Conservation (phyloP, 2,888 invertebrate species). For the Deroplatys truncata region DNA sequence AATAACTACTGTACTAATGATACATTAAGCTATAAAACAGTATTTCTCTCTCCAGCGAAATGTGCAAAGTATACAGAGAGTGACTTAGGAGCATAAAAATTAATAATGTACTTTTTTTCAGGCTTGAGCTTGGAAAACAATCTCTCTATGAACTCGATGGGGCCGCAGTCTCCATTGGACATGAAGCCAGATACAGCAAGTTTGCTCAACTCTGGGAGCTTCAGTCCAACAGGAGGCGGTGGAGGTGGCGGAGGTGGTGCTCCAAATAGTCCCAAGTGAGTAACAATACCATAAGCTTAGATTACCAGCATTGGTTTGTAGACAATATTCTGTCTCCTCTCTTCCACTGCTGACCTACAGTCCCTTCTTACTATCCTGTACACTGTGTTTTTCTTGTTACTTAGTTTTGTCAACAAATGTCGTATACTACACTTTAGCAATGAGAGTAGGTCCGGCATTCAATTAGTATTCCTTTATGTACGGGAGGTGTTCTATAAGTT, state of each 20-base stretch:
- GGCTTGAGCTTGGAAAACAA: slow-evolving; percentile 69
- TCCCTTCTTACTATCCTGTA: too few relatives aligned
- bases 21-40: too few relatives aligned
- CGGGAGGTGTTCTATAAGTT: too few relatives aligned
- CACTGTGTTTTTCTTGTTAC: too few relatives aligned
- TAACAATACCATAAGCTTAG: slow-evolving; percentile 36
- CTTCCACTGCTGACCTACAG: too few relatives aligned
- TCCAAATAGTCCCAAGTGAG: slow-evolving; percentile 57
- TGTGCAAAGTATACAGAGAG: neutral
- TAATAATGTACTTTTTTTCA: slow-evolving; percentile 41
- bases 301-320: neutral
- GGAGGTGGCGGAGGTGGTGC: slow-evolving; percentile 39
- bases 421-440: too few relatives aligned
- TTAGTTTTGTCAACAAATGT: too few relatives aligned
- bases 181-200: slow-evolving; percentile 87
- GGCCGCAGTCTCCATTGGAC: slow-evolving; percentile 80
- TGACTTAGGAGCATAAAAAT: neutral
- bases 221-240: slow-evolving; percentile 49
- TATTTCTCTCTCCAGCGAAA: neutral
- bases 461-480: too few relatives aligned
- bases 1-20: too few relatives aligned
- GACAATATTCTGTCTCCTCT: too few relatives aligned
- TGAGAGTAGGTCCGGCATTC: too few relatives aligned
- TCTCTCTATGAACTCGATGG: slow-evolving; percentile 63
- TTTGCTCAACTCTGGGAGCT: slow-evolving; percentile 60